These are phyloP conservation scores for Sipha flava DNA, from an alignment of 1,140 invertebrate species.

Conservation along the genomic window DNA sequence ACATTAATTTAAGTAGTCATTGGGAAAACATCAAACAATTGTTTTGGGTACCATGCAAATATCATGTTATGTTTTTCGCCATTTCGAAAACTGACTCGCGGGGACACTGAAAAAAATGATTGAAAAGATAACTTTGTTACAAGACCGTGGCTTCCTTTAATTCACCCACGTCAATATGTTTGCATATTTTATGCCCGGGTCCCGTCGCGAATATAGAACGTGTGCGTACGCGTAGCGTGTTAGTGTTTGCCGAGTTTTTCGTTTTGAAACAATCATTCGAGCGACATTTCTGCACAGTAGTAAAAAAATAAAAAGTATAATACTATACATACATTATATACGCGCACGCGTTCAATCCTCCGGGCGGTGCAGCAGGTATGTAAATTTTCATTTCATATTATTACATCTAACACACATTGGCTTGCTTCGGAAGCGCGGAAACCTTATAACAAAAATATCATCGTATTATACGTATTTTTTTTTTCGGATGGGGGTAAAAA, in stretches of 20 bases:
- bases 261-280: slow-evolving; percentile 10
- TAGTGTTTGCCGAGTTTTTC: not conserved
- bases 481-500: not conserved
- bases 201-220: too few species aligned
- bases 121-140: not conserved
- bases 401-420: slow-evolving; percentile 12
- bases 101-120: not conserved
- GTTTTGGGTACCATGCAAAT: too few species aligned
- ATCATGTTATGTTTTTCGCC: too few species aligned
- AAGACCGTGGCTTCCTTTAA: not conserved
- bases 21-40: too few species aligned
- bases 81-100: not conserved
- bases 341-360: not conserved
- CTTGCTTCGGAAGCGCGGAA: not conserved
- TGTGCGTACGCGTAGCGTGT: not conserved
- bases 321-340: not conserved
- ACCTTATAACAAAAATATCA: slow-evolving; percentile 28
- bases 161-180: not conserved
- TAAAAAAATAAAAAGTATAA: not conserved
- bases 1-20: too few species aligned
- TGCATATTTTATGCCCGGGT: slow-evolving; percentile 3
- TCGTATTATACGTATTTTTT: slow-evolving; percentile 3
- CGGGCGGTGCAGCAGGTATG: slow-evolving; percentile 22
- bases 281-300: not conserved
- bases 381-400: slow-evolving; percentile 25